Conservation (phyloP, 2,797 vertebrate species). For the Platalea minor region DNA sequence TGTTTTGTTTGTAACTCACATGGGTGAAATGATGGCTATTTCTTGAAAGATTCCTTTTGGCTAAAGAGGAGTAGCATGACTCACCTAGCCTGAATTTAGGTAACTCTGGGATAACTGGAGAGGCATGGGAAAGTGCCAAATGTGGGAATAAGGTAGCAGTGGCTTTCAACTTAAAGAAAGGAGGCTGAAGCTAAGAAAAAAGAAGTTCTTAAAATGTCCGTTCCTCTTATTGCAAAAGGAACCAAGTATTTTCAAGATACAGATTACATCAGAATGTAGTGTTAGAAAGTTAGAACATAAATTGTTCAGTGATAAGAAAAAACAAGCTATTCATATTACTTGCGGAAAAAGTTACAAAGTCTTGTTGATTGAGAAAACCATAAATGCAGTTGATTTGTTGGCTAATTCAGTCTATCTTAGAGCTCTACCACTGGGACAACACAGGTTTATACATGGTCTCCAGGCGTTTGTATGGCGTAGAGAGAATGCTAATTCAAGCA, state of each 20-base stretch:
- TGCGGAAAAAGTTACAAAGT: rapidly evolving
- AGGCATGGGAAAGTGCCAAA: background rate
- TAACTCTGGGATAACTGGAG: background rate
- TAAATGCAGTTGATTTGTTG: background rate
- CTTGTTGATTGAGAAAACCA: background rate
- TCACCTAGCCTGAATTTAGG: background rate
- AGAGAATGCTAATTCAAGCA: background rate
- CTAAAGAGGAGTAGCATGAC: background rate
- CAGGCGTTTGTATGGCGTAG: rapidly evolving
- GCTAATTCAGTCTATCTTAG: background rate
- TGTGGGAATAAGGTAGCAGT: background rate
- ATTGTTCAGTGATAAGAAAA: background rate
- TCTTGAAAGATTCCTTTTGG: background rate
- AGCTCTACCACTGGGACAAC: background rate
- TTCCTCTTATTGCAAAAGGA: background rate
- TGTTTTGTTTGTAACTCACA: background rate
- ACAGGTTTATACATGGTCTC: background rate
- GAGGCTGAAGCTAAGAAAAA: background rate
- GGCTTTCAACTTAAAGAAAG: background rate
- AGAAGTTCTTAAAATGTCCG: background rate
- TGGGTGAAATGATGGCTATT: background rate
- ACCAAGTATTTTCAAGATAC: background rate
- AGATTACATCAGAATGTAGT: background rate
- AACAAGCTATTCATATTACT: background rate
- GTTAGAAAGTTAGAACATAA: background rate